A percentile compares a stretch with the other conserved stretches of the same genome.
Evolutionary conservation across 2,113 vertebrate genomes (phyloP).

Genomic region (Ginglymostoma cirratum): DNA sequence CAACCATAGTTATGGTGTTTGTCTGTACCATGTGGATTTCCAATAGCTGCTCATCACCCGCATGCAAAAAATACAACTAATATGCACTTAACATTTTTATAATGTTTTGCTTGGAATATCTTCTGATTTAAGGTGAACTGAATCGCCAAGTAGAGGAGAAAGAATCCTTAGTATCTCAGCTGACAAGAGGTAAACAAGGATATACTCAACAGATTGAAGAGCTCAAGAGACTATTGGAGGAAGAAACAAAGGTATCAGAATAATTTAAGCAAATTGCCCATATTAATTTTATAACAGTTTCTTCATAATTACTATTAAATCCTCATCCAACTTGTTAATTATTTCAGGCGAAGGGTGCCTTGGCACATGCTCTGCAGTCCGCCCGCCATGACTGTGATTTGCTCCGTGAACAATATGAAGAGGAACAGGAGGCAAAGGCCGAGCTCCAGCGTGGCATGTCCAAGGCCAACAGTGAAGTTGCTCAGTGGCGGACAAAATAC

Average conservation of each 20-base stretch:
- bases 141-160: slow-evolving; percentile 69
- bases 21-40: neutral
- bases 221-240: slow-evolving; percentile 69
- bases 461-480: slow-evolving; percentile 41
- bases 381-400: slow-evolving; percentile 38
- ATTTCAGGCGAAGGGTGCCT: slow-evolving; percentile 42
- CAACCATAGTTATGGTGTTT: neutral
- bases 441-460: slow-evolving; percentile 40
- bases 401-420: slow-evolving; percentile 42
- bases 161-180: slow-evolving; percentile 66
- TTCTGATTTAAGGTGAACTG: slow-evolving; percentile 59
- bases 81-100: neutral
- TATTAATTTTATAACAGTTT: neutral
- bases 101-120: neutral
- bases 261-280: neutral
- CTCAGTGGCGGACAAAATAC: slow-evolving; percentile 42
- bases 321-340: no score
- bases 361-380: slow-evolving; percentile 43
- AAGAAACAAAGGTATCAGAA: slow-evolving; percentile 64
- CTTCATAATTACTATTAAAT: neutral
- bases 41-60: no score
- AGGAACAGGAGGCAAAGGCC: slow-evolving; percentile 42
- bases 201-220: slow-evolving; percentile 73
- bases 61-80: neutral
- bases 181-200: slow-evolving; percentile 67